Base-by-base conservation (phyloP, 2,113 vertebrate genomes). In the Blennius ocellaris region DNA sequence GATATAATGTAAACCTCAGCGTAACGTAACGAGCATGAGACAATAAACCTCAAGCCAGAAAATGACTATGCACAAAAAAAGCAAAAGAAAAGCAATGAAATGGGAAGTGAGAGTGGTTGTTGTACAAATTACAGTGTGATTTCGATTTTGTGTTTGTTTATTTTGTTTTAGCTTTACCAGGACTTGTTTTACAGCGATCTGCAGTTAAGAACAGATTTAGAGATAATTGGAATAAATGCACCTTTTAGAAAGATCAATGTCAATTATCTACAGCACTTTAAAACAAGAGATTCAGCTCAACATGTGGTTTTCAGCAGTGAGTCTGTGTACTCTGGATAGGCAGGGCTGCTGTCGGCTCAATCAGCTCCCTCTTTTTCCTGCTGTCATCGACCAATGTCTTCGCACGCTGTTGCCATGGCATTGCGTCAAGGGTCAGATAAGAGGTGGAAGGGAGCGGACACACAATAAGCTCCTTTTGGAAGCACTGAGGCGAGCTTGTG, bases 401-500 rank as follows among this genome's bases (percentile, higher is more conserved):
- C 78, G 69, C 64, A 81, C 68, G 64, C 59, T 5, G 90, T 93
- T 89, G 49, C 91, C 83, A 93, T 92, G 86, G 37, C n/a, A 84
- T 87, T 12, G 48, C 79, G 82, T 93, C 82, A 90, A 94, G 91
- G 82, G 83, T 78, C 82, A 73, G 90, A 93, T 93, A 91, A 94
- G 90, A 78, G 84, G 84, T 30, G 21, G 21, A 30, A 4, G 21
- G 21, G 80, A 51, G 21, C 17, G 6, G 15, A 6, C 57, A 69
- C 73, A 91, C 81, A 93, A 92, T 90, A 82, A 85, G 50, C 76
- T 83, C 62, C 80, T 80, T 78, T 90, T 82, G 86, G 89, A 90
- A 71, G 73, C 81, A 15, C 80, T 47, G 61, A 61, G 10, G 83
- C 61, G 59, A 79, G 59, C 47, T 54, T 30, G 45, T 69, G 87